Conservation (phyloP, 2,888 invertebrate species). For the Trypoxylon attenuatum region DNA sequence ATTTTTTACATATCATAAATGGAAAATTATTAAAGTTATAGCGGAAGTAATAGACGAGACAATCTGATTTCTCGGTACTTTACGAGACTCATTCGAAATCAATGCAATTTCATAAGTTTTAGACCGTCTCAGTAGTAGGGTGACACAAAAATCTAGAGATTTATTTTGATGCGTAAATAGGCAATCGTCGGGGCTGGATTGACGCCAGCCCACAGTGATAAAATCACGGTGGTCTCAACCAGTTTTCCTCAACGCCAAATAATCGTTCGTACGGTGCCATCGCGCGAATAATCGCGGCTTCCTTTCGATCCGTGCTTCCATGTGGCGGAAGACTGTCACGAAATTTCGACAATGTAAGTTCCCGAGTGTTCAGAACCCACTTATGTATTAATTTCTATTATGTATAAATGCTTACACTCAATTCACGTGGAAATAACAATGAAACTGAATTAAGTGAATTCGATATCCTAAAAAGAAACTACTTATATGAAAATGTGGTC, state of each 20-base stretch:
- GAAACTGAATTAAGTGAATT: no score
- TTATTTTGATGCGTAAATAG: constrained; percentile 37
- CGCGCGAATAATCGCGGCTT: constrained; percentile 5
- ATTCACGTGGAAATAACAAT: neutral
- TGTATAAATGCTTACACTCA: no score
- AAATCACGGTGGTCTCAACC: constrained; percentile 25
- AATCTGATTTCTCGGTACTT: no score
- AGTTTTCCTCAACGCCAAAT: constrained; percentile 16
- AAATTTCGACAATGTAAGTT: neutral
- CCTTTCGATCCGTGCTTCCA: neutral
- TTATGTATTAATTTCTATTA: no score
- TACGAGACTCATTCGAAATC: constrained; percentile 1
- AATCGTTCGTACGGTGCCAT: constrained; percentile 20
- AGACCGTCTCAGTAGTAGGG: neutral
- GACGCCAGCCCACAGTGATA: constrained; percentile 26
- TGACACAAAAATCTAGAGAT: constrained; percentile 6
- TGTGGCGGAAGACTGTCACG: constrained; percentile 1
- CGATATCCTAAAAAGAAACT: neutral
- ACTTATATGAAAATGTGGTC: neutral
- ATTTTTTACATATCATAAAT: no score
- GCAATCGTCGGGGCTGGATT: constrained; percentile 35
- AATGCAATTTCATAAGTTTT: neutral
- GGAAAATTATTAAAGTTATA: no score
- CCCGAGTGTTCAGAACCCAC: neutral
- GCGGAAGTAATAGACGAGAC: no score